Evolutionary conservation across 2,797 vertebrate species (phyloP), one percentile per base, ranked within the genome.

Genomic region (Coccyzus lansbergi): DNA sequence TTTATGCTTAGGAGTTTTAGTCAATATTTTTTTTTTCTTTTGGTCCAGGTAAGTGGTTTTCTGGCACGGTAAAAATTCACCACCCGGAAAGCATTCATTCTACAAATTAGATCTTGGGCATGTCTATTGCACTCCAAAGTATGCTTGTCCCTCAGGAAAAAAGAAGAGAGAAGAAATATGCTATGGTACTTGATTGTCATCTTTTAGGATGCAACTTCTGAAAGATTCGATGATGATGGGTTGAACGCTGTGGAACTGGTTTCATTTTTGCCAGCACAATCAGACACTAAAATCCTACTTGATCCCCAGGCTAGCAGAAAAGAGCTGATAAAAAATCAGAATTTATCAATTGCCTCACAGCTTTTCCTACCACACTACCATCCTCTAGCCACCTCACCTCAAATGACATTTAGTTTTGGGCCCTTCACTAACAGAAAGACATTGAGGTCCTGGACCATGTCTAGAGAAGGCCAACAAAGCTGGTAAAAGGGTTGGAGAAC

Each of bases 141-240:
- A 59, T 44, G 9, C 20, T 77, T 44, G 14, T 10, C 33, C 24
- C 5, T 77, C 49, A 59, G 5, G n/a, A 24, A 84, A 83, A 38
- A 62, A 31, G 10, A 69, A 58, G 6, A 16, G 11, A 86, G 17
- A 69, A 90, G 28, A 94, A 82, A 76, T 49, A 12, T n/a, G 10
- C 18, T 22, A 28, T 2, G 0, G 0, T 20, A 60, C 52, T 31
- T 75, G 15, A 60, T 26, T 36, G 21, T 19, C 9, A 8, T 38
- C 28, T 92, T 92, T 83, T 58, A 81, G 26, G 28, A 71, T 55
- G 8, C 6, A 29, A 63, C 28, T 82, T 76, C 46, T 70, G 20
- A 64, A 85, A 94, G 36, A 64, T 12, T 46, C 1, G 2, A 8
- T 20, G 26, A 22, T 53, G 33, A 58, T 38, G 8, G 18, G 36